Evolutionary conservation across 2,797 vertebrate species (phyloP), one percentile per base, ranked within the genome.

Genomic region (Lateolabrax maculatus): DNA sequence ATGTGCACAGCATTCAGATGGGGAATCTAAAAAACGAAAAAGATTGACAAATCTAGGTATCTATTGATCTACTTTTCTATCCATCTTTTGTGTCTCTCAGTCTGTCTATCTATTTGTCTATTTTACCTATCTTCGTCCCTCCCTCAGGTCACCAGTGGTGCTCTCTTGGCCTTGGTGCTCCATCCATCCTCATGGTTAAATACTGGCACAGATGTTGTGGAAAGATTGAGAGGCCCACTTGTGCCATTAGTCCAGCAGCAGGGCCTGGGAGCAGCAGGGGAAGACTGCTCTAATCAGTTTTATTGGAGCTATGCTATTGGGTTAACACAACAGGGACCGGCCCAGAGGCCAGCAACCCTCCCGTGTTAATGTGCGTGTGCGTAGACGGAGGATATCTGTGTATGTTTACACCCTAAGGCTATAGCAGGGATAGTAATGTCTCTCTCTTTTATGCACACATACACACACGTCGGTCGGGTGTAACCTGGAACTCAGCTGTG

Each of bases 201-300:
- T 91, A 92, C 85, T 84, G 82, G 83, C 90, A 90, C 92, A 94
- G 94, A 94, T 95, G 93, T 89, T 90, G 87, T 74, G 68, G 86
- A 88, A 91, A 89, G 91, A 92, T 94, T 92, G 94, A 94, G 89
- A 91, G 92, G 84, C 93, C 90, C 90, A 69, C 87, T 91, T 81
- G 86, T 85, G 84, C 90, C 89, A 90, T 94, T 94, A 92, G 92
- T 90, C 84, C 81, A 79, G 78, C 83, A 89, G 90, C 77, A 84
- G 77, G 84, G 78, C 65, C 80, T 11, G 75, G 74, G 79, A 89
- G 87, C 91, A 93, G 89, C 87, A 87, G 90, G 92, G 87, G 90
- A 88, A 90, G 90, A 83, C 87, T 92, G 92, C 91, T 91, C 81
- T 93, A 93, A 94, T 94, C 91, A 89, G 71, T 92, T 94, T 94